These are phyloP conservation scores for Sparidentex hasta DNA, from an alignment of 2,797 vertebrate genomes.

Conservation along the genomic window DNA sequence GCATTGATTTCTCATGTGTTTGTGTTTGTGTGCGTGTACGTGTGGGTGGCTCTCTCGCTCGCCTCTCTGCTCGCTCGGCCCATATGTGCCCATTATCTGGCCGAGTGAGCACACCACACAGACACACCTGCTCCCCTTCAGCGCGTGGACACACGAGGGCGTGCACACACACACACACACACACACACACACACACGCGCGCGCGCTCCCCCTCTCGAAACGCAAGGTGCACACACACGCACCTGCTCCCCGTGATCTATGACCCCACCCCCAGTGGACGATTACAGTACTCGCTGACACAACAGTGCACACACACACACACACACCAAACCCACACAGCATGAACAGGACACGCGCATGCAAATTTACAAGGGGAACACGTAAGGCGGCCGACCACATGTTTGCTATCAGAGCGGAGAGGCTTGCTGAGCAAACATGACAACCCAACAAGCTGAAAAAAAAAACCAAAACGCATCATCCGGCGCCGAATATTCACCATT, in stretches of 20 bases:
- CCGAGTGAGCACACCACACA: conserved; percentile 59
- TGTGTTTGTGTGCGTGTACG: conserved; percentile 1
- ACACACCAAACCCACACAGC: conserved; percentile 10
- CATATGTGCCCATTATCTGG: conserved; percentile 72
- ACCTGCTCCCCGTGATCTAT: conserved; percentile 63
- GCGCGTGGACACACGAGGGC: neutral
- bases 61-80: conserved; percentile 34
- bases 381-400: conserved; percentile 30
- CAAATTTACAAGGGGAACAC: conserved; percentile 36
- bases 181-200: conserved; percentile 18
- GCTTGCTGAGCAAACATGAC: conserved; percentile 36
- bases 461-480: conserved; percentile 12
- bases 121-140: conserved; percentile 52
- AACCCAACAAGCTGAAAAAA: conserved; percentile 14
- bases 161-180: conserved; percentile 4
- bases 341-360: conserved; percentile 9
- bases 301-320: neutral
- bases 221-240: conserved; percentile 34
- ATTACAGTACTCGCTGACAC: conserved; percentile 33
- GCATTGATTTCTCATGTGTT: neutral
- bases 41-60: conserved; percentile 42
- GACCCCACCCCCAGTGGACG: conserved; percentile 36
- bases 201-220: conserved; percentile 40
- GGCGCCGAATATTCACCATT: conserved; percentile 15
- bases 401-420: neutral